phyloP scores from a whole-genome alignment of 2,888 invertebrate species.

The Lissonota sp. region DNA sequence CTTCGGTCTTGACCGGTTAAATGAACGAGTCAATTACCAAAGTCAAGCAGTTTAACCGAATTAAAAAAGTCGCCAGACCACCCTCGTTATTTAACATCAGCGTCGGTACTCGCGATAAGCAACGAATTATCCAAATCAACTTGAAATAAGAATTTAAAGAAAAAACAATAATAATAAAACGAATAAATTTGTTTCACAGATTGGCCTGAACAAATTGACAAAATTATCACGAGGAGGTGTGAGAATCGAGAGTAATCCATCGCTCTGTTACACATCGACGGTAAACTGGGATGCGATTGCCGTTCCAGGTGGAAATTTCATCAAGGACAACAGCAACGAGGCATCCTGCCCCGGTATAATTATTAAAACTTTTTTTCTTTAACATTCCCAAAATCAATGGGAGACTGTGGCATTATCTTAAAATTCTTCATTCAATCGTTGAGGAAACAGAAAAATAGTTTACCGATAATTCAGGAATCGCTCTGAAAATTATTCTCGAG shows the following conservation, averaged over 20 bases:
- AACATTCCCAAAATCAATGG: too few relatives aligned
- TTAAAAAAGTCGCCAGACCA: conserved; percentile 67
- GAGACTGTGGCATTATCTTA: too few relatives aligned
- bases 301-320: conserved; percentile 83
- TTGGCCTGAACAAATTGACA: conserved; percentile 90
- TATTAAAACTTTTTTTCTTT: background rate
- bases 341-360: conserved; percentile 71
- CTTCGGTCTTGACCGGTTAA: conserved; percentile 70
- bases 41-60: conserved; percentile 76
- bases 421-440: too few relatives aligned
- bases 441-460: too few relatives aligned
- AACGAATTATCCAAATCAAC: conserved; percentile 30
- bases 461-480: too few relatives aligned
- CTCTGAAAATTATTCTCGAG: too few relatives aligned
- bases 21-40: conserved; percentile 74
- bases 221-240: conserved; percentile 93
- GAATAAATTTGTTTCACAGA: conserved; percentile 83
- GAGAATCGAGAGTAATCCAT: conserved; percentile 90
- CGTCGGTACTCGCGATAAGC: conserved; percentile 33
- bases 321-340: conserved; percentile 74
- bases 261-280: conserved; percentile 91
- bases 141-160: conserved; percentile 13
- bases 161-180: conserved; percentile 23
- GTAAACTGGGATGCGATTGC: conserved; percentile 88
- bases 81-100: conserved; percentile 36